Conservation (phyloP, 2,888 invertebrate species). For the Epistrophella euchroma region DNA sequence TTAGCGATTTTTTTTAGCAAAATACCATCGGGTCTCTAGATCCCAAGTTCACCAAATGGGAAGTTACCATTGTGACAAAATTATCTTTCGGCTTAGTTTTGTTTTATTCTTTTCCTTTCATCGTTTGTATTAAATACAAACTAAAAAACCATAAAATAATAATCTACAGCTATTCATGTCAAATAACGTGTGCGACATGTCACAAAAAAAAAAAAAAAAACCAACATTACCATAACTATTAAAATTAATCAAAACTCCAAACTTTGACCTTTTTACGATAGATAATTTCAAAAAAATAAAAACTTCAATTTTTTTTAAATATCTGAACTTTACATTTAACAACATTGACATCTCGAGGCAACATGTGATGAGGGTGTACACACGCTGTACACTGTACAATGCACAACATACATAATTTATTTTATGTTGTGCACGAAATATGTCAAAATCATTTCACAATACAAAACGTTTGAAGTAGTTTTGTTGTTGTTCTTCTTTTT, state of each 20-base stretch:
- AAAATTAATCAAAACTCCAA: slow-evolving; percentile 21
- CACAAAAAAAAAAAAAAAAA: neutral
- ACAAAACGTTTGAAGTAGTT: slow-evolving; percentile 57
- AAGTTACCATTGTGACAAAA: too few species aligned
- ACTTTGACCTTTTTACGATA: slow-evolving; percentile 32
- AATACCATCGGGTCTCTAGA: too few species aligned
- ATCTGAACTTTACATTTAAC: slow-evolving; percentile 26
- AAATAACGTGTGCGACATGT: slow-evolving; percentile 15
- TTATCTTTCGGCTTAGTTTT: too few species aligned
- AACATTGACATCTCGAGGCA: slow-evolving; percentile 22
- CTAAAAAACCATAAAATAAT: too few species aligned
- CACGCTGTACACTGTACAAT: neutral
- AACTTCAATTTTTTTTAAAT: slow-evolving; percentile 2
- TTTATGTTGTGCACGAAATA: slow-evolving; percentile 53
- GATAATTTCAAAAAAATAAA: slow-evolving; percentile 1
- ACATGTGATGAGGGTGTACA: slow-evolving; percentile 59
- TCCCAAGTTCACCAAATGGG: too few species aligned
- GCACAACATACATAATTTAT: slow-evolving; percentile 20
- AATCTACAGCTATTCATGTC: neutral
- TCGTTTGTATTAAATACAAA: too few species aligned
- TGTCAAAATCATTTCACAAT: slow-evolving; percentile 65
- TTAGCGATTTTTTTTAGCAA: too few species aligned
- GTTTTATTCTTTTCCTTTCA: too few species aligned
- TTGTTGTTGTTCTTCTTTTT: neutral
- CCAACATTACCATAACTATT: neutral